These are phyloP conservation scores for Macaca nemestrina DNA, from an alignment of 2,113 vertebrate species.

Conservation along the genomic window DNA sequence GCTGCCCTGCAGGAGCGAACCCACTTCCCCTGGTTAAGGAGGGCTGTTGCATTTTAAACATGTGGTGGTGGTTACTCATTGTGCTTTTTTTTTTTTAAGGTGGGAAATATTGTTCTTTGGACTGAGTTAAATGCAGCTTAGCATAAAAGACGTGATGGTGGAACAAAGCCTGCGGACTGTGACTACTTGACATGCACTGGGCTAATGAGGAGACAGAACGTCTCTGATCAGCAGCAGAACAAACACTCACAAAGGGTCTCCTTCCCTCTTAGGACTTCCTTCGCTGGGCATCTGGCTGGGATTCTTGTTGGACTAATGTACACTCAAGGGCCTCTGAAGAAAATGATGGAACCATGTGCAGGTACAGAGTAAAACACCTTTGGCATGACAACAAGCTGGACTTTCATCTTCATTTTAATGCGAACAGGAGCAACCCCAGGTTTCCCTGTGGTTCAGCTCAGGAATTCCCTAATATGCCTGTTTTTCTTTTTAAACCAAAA, in stretches of 20 bases:
- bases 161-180: slow-evolving; percentile 39
- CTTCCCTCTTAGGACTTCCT: slow-evolving; percentile 89
- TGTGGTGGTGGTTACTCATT: background rate
- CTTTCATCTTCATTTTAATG: background rate
- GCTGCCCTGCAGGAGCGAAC: background rate
- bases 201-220: slow-evolving; percentile 36
- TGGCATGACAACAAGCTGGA: background rate
- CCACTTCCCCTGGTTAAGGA: background rate
- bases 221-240: background rate
- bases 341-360: slow-evolving; percentile 88
- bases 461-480: background rate
- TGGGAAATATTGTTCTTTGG: slow-evolving; percentile 46
- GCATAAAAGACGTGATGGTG: background rate
- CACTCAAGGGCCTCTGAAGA: slow-evolving; percentile 90
- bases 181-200: background rate
- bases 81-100: background rate
- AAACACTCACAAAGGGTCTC: slow-evolving; percentile 47
- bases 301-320: slow-evolving; percentile 97
- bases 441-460: background rate
- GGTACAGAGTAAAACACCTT: slow-evolving; percentile 80
- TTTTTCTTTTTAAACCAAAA: background rate
- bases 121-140: background rate
- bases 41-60: background rate
- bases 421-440: background rate
- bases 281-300: slow-evolving; percentile 94